Base-by-base conservation (phyloP, 2,888 invertebrate species). In the Caenorhabditis afra region DNA sequence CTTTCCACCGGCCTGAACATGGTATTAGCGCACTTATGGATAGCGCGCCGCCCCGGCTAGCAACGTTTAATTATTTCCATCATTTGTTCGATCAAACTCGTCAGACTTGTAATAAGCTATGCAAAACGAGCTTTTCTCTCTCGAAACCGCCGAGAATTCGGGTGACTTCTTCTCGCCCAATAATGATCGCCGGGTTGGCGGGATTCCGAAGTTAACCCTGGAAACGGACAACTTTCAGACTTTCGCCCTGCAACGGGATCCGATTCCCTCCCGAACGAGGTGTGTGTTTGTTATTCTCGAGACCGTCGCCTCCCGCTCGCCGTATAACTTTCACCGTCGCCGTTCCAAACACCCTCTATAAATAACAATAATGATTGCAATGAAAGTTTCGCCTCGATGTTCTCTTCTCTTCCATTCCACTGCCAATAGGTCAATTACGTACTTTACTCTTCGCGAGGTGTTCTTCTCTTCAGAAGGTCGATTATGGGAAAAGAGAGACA, bases 391-490 rank as follows among this genome's bases (percentile, higher is more conserved):
- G 35, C 23, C n/a, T 8, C 41, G 18, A 12, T 50, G 14, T 66
- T 47, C 50, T 59, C 49, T 20, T 37, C 22, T 52, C 64, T 14
- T 20, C 16, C n/a, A 29, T 14, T 20, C 16, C n/a, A 29, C 59
- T 68, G 68, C 59, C 68, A 68, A 68, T 68, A 68, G 68, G 68
- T 68, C 68, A 68, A 68, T 68, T 68, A 68, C 68, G 68, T 61
- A 68, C 68, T 68, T 68, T 68, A 59, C 44, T 22, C 20, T 23
- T 44, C 35, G 57, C 22, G 18, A 41, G 29, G 29, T 55, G 41
- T 23, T 20, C 20, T 35, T 5, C n/a, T 53, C 18, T 18, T 20
- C 23, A 11, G 11, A 45, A 23, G 57, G 57, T 41, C 57, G 57
- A 57, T 23, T 23, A 57, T 37, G 57, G 16, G 41, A 58, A 44